phyloP scores from a whole-genome alignment of 2,888 invertebrate species.

The Chorisops tibialis region DNA sequence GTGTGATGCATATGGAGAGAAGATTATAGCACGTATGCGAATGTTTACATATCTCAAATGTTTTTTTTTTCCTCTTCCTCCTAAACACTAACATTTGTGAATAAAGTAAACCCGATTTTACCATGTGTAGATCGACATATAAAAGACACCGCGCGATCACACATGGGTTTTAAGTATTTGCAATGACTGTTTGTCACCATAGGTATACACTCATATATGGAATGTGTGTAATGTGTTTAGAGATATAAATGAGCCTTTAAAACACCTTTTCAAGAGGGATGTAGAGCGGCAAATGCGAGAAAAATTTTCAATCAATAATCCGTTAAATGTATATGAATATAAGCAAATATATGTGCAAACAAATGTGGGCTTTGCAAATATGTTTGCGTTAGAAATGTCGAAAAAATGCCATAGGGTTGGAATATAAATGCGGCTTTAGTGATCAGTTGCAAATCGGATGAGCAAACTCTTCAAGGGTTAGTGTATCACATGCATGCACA shows the following conservation, averaged over 20 bases:
- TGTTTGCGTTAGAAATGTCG: slow-evolving; percentile 8
- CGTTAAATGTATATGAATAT: slow-evolving; percentile 31
- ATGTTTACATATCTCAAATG: too few relatives aligned
- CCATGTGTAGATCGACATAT: background rate
- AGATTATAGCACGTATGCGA: too few relatives aligned
- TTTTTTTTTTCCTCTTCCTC: too few relatives aligned
- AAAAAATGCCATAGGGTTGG: background rate
- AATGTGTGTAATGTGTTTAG: too few relatives aligned
- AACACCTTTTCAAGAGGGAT: slow-evolving; percentile 1
- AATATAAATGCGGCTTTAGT: too few relatives aligned
- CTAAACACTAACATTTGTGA: too few relatives aligned
- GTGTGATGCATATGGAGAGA: too few relatives aligned
- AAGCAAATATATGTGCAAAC: slow-evolving; percentile 21
- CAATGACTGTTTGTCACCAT: slow-evolving; percentile 11
- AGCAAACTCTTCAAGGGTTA: too few relatives aligned
- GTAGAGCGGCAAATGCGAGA: slow-evolving; percentile 2
- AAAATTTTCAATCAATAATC: slow-evolving; percentile 26
- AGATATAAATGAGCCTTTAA: slow-evolving; percentile 2
- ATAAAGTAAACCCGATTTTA: too few relatives aligned
- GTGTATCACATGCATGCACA: too few relatives aligned
- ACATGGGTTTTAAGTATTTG: slow-evolving; percentile 15
- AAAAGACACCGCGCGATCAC: slow-evolving; percentile 12
- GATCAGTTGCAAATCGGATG: too few relatives aligned
- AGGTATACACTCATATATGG: slow-evolving; percentile 5
- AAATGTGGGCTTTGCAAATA: slow-evolving; percentile 25